Percentiles rank a stretch among this genome's conserved stretches.
These are phyloP conservation scores for Atractosteus spatula DNA, from an alignment of 2,113 vertebrate species.

Conservation along the genomic window DNA sequence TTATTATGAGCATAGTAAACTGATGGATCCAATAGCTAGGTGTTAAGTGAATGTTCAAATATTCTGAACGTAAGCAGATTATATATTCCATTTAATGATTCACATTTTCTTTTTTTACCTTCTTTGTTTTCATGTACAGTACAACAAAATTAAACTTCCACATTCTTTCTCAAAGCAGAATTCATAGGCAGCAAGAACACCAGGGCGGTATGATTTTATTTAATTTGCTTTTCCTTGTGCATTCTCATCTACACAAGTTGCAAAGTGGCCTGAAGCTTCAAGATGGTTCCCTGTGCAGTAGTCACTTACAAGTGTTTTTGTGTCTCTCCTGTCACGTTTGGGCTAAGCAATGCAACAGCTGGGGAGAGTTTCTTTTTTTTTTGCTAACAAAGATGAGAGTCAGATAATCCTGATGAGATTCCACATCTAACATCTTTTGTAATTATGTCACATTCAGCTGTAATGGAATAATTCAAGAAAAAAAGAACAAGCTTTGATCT, in stretches of 20 bases:
- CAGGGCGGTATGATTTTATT: not conserved
- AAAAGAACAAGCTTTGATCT: slow-evolving; percentile 82
- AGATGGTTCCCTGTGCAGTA: slow-evolving; percentile 36
- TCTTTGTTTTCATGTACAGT: too few relatives aligned
- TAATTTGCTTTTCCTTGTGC: not conserved
- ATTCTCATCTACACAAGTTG: slow-evolving; percentile 36
- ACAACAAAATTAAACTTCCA: too few relatives aligned
- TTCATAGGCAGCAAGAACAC: not conserved
- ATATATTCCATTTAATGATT: not conserved
- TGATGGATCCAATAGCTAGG: not conserved
- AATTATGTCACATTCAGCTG: slow-evolving; percentile 86
- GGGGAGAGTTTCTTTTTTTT: slow-evolving; percentile 65
- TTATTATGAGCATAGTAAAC: slow-evolving; percentile 43
- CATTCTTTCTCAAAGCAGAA: too few relatives aligned
- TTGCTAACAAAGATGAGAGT: slow-evolving; percentile 78
- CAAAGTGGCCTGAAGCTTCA: slow-evolving; percentile 38
- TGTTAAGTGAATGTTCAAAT: not conserved
- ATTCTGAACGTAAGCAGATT: not conserved
- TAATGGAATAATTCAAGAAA: slow-evolving; percentile 86
- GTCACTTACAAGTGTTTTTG: slow-evolving; percentile 69
- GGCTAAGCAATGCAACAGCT: slow-evolving; percentile 74
- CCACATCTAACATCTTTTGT: slow-evolving; percentile 82
- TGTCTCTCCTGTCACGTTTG: slow-evolving; percentile 70
- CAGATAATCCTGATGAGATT: slow-evolving; percentile 86
- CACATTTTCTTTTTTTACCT: too few relatives aligned